Conservation (phyloP, 2,113 vertebrate genomes). For the Lethenteron reissneri region DNA sequence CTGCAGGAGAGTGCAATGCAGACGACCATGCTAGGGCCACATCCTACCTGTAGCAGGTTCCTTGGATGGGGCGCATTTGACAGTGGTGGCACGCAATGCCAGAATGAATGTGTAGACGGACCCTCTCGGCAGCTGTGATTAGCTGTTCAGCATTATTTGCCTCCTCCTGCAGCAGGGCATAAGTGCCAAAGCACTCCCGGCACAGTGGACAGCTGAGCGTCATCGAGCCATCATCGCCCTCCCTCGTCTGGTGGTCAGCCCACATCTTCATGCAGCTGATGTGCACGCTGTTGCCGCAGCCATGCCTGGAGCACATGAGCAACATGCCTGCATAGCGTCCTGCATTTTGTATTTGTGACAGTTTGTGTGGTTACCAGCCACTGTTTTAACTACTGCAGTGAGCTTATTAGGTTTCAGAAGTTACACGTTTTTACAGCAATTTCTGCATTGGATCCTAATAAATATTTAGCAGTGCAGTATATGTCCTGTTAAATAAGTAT, state of each 20-base stretch:
- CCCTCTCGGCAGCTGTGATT: conserved; percentile 21
- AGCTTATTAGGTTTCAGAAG: no score
- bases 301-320: conserved; percentile 19
- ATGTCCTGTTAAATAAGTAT: neutral
- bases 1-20: no score
- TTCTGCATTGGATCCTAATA: neutral
- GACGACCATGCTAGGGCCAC: no score
- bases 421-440: no score
- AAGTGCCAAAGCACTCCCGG: conserved; percentile 21
- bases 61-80: conserved; percentile 19
- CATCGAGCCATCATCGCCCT: conserved; percentile 8
- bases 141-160: conserved; percentile 24
- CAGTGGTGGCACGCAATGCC: conserved; percentile 27
- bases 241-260: conserved; percentile 19
- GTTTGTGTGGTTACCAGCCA: no score
- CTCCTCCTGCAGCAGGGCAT: conserved; percentile 23
- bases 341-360: neutral
- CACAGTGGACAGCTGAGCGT: conserved; percentile 29
- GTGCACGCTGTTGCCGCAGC: conserved; percentile 31
- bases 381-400: no score
- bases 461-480: conserved; percentile 6
- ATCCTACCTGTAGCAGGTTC: conserved; percentile 27
- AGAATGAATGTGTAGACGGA: conserved; percentile 25
- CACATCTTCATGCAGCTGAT: conserved; percentile 33
- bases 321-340: neutral